Evolutionary conservation across 2,888 invertebrate genomes (phyloP).

Genomic region (Chrysodeixis includens): DNA sequence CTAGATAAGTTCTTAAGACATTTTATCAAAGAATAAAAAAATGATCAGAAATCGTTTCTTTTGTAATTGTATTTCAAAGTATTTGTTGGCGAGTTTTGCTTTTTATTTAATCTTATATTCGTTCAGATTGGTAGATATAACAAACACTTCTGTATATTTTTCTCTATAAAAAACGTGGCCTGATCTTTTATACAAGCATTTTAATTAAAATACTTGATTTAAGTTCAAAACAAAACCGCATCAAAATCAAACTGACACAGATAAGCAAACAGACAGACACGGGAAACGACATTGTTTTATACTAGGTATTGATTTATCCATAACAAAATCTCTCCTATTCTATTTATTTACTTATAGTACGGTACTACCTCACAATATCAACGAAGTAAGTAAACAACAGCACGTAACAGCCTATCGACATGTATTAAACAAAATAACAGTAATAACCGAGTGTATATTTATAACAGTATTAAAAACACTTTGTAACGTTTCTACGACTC

Average conservation of each 20-base stretch:
- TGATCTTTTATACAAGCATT: no score
- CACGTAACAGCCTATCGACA: background rate
- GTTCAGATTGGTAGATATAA: no score
- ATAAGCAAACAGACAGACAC: no score
- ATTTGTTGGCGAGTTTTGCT: background rate
- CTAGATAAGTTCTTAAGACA: background rate
- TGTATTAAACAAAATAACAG: background rate
- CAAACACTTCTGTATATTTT: no score
- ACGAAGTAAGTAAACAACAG: background rate
- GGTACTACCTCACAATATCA: background rate
- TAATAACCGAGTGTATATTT: background rate
- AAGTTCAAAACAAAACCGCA: no score
- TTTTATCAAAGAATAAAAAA: background rate
- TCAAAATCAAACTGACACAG: no score
- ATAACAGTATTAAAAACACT: slow-evolving; percentile 23
- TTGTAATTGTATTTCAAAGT: background rate
- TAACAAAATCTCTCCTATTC: background rate
- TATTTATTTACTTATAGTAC: background rate
- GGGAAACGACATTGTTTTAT: no score
- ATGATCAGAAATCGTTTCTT: background rate
- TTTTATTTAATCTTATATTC: no score
- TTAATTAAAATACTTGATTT: no score
- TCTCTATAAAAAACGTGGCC: no score
- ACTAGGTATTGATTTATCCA: no score
- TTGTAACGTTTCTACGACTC: slow-evolving; percentile 17